These are phyloP conservation scores for Rhaphigaster nebulosa DNA, from an alignment of 2,888 invertebrate genomes.

Conservation along the genomic window DNA sequence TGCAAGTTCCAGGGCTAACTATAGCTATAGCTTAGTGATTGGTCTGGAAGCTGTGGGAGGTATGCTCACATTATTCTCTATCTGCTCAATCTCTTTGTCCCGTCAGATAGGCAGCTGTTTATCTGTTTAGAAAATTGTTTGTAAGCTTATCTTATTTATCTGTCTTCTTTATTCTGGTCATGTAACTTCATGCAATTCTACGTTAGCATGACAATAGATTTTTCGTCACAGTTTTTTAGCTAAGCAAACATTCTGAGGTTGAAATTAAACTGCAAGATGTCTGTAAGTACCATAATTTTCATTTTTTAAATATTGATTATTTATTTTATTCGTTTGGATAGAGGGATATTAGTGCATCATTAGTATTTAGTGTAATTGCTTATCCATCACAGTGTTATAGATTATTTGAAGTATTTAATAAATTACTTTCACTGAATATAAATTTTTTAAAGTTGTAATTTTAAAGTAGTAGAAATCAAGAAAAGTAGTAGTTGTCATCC, in stretches of 20 bases:
- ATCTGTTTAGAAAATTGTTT: neutral
- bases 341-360: neutral
- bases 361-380: neutral
- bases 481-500: too few relatives aligned
- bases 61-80: neutral
- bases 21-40: slow-evolving; percentile 25
- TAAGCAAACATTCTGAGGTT: neutral
- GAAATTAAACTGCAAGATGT: neutral
- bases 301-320: neutral
- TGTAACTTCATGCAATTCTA: neutral
- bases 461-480: too few relatives aligned
- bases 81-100: neutral
- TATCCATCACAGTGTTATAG: neutral
- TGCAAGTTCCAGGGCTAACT: slow-evolving; percentile 23
- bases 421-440: neutral
- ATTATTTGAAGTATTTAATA: neutral
- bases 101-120: neutral
- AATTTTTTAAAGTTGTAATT: too few relatives aligned
- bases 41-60: slow-evolving; percentile 31
- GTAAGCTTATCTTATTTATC: slow-evolving; percentile 11
- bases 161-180: slow-evolving; percentile 23
- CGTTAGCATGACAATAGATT: neutral
- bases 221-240: neutral
- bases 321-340: neutral
- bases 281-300: slow-evolving; percentile 44